Evolutionary conservation across 1,140 invertebrate genomes (phyloP).

Genomic region (Melanaphis sacchari): DNA sequence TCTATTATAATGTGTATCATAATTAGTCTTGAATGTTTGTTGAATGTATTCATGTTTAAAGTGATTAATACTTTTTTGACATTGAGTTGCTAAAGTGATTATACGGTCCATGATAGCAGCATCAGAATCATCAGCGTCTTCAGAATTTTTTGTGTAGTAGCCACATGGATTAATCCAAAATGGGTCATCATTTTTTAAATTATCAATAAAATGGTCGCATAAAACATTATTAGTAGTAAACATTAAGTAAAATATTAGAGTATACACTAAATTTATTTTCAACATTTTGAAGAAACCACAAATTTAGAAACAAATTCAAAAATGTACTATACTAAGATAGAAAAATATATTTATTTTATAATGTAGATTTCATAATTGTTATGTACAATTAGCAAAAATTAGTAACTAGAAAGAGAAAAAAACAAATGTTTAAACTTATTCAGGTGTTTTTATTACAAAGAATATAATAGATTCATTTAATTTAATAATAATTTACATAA

Average conservation of each 20-base stretch:
- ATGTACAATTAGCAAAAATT: constrained; percentile 1
- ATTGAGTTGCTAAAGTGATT: background rate
- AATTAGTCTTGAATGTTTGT: background rate
- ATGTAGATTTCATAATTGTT: background rate
- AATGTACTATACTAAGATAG: background rate
- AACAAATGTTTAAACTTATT: background rate
- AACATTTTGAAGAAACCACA: background rate
- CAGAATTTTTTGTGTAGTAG: background rate
- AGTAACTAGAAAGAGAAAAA: background rate
- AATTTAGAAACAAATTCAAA: background rate
- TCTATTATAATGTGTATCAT: background rate
- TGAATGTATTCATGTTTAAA: background rate
- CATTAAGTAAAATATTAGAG: background rate
- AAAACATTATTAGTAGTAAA: background rate
- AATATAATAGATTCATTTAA: background rate
- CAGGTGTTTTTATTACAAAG: constrained; percentile 5
- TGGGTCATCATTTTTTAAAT: background rate
- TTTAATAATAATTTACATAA: background rate
- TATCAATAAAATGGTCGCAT: background rate
- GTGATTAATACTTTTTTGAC: background rate
- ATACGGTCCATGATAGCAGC: constrained; percentile 15
- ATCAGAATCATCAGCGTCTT: background rate
- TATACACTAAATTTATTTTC: background rate
- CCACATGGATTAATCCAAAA: constrained; percentile 45
- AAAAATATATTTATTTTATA: constrained; percentile 26